A percentile compares a stretch with the other conserved stretches of the same genome.
phyloP scores from a whole-genome alignment of 2,113 vertebrate genomes.

The Oncorhynchus masou region DNA sequence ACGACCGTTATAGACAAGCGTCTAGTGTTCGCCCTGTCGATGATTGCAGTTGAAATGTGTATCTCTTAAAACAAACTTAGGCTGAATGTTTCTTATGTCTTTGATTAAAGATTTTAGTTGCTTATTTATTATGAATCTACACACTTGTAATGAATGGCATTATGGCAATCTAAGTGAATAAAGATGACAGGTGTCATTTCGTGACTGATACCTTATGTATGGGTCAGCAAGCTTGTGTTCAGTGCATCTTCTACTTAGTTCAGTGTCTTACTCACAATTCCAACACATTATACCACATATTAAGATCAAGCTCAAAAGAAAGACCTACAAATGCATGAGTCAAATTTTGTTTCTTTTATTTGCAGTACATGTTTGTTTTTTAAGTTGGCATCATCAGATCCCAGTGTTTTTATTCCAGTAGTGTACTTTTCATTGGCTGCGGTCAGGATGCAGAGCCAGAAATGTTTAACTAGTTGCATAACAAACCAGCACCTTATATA shows the following conservation, averaged over 20 bases:
- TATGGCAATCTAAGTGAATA: constrained; percentile 56
- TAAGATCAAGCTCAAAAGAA: not conserved
- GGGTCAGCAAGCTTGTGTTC: not conserved
- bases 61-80: constrained; percentile 13
- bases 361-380: constrained; percentile 70
- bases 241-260: no score
- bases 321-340: constrained; percentile 13
- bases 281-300: no score
- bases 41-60: constrained; percentile 6
- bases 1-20: not conserved
- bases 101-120: constrained; percentile 46
- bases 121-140: constrained; percentile 66
- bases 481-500: constrained; percentile 83
- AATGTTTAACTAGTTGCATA: constrained; percentile 72
- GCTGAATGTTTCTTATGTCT: constrained; percentile 43
- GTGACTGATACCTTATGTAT: not conserved
- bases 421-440: constrained; percentile 80
- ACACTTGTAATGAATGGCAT: constrained; percentile 56
- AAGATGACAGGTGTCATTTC: constrained; percentile 12
- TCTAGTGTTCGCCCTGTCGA: not conserved
- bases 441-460: constrained; percentile 65
- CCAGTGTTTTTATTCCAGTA: constrained; percentile 85
- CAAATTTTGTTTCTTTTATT: constrained; percentile 76
- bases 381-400: constrained; percentile 76
- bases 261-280: no score